Evolutionary conservation across 2,888 invertebrate genomes (phyloP).

Genomic region (Drosophila borealis): DNA sequence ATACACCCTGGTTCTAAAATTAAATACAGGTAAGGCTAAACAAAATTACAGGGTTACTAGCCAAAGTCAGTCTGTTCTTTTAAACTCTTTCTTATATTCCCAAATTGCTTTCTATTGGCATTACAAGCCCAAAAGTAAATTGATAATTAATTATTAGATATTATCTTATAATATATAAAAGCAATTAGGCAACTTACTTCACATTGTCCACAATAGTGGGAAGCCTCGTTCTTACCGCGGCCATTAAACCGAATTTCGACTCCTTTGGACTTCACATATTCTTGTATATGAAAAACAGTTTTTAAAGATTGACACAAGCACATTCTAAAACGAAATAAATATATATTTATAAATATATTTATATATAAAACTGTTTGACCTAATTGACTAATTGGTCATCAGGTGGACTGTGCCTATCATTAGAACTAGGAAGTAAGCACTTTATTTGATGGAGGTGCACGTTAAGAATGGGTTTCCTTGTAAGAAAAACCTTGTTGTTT

Average conservation of each 20-base stretch:
- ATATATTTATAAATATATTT: conserved; percentile 61
- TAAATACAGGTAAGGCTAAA: no score
- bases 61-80: no score
- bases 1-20: no score
- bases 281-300: conserved; percentile 94
- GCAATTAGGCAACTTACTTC: conserved; percentile 88
- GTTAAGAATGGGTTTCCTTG: no score
- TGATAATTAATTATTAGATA: neutral
- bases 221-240: conserved; percentile 96
- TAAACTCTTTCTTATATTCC: no score
- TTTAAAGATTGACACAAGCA: conserved; percentile 95
- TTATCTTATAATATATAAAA: neutral
- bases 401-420: no score
- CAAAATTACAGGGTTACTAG: no score
- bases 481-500: no score
- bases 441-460: no score
- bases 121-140: no score
- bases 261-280: conserved; percentile 93
- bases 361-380: conserved; percentile 4
- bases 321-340: conserved; percentile 86
- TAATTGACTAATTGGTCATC: neutral
- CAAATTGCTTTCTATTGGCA: no score
- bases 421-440: no score
- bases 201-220: conserved; percentile 99
- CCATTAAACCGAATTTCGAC: conserved; percentile 97